Evolutionary conservation across 2,888 invertebrate species (phyloP).

Genomic region (Chaetogeoica ovagalla): DNA sequence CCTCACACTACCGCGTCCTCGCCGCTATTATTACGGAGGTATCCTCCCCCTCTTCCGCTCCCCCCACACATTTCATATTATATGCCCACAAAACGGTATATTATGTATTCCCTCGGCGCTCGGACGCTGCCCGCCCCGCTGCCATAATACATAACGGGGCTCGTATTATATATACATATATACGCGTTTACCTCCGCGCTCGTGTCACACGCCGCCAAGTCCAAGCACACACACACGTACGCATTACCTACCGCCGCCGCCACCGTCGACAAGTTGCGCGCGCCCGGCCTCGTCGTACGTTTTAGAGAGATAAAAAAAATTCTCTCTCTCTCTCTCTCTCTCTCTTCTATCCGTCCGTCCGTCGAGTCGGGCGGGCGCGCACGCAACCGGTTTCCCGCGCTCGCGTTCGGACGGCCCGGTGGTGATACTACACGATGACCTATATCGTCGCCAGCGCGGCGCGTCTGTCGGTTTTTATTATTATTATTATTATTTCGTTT

Average conservation of each 20-base stretch:
- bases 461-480: no score
- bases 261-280: no score
- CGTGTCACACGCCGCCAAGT: conserved; percentile 36
- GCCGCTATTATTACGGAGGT: conserved; percentile 7
- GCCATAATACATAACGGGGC: conserved; percentile 34
- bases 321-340: neutral
- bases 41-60: no score
- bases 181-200: neutral
- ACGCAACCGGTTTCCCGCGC: no score
- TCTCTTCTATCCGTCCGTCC: no score
- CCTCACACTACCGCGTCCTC: neutral
- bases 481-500: no score
- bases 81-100: neutral
- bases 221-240: conserved; percentile 38
- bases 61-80: neutral
- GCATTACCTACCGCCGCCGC: no score
- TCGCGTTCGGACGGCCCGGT: no score
- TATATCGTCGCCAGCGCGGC: no score
- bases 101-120: neutral
- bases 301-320: neutral
- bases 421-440: no score
- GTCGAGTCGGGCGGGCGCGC: neutral
- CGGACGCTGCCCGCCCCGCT: neutral
- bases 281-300: neutral
- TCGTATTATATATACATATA: no score